Conservation (phyloP, 1,140 invertebrate species). For the Bradysia coprophila region DNA sequence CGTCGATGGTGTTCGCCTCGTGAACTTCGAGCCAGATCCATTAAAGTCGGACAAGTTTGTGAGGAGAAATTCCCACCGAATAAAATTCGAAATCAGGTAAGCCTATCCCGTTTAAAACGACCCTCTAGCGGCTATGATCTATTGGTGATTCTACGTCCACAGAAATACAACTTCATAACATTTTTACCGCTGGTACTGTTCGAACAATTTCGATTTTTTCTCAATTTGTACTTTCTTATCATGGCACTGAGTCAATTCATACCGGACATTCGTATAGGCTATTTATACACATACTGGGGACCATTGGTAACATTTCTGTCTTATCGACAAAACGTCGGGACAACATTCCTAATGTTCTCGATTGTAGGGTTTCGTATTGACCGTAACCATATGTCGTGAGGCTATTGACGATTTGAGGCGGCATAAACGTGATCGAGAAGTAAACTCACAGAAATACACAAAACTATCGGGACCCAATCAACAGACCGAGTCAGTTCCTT, state of each 20-base stretch:
- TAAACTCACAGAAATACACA: slow-evolving; percentile 80
- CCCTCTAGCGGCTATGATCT: not conserved
- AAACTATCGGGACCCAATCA: slow-evolving; percentile 33
- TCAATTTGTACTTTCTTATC: slow-evolving; percentile 95
- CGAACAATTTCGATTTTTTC: slow-evolving; percentile 98
- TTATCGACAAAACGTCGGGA: too few species aligned
- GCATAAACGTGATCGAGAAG: slow-evolving; percentile 81
- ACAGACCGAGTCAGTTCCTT: slow-evolving; percentile 32
- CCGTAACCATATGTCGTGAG: slow-evolving; percentile 90
- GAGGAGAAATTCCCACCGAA: slow-evolving; percentile 81
- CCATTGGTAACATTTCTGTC: slow-evolving; percentile 42
- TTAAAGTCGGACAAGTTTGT: slow-evolving; percentile 37
- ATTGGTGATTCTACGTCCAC: slow-evolving; percentile 7
- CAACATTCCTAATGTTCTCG: too few species aligned
- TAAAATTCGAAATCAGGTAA: slow-evolving; percentile 79
- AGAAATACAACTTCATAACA: slow-evolving; percentile 96
- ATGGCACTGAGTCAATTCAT: slow-evolving; percentile 98
- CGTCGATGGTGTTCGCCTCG: slow-evolving; percentile 44
- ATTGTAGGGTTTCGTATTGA: slow-evolving; percentile 70
- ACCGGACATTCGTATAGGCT: slow-evolving; percentile 88
- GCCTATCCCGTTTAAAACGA: not conserved
- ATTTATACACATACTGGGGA: slow-evolving; percentile 98
- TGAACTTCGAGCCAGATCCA: slow-evolving; percentile 41
- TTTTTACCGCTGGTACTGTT: slow-evolving; percentile 95
- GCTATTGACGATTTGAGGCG: slow-evolving; percentile 90